These are phyloP conservation scores for Pristiophorus japonicus DNA, from an alignment of 2,113 vertebrate genomes.

Conservation along the genomic window DNA sequence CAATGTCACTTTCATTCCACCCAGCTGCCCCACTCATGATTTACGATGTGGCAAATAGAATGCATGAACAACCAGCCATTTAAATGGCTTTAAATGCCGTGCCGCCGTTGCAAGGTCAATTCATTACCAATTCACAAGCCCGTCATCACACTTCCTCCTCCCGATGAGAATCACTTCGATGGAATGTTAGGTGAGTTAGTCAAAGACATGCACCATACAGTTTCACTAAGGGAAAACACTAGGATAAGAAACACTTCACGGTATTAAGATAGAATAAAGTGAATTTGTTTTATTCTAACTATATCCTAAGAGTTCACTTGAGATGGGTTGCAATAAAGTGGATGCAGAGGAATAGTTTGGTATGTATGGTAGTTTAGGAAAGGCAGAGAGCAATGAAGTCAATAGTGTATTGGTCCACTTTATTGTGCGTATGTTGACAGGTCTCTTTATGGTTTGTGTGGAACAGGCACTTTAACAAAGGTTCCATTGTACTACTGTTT, in stretches of 20 bases:
- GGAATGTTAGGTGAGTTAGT: neutral
- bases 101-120: no score
- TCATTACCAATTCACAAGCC: neutral
- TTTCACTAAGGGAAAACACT: neutral
- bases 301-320: neutral
- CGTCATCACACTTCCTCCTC: neutral
- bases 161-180: neutral
- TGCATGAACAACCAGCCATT: neutral
- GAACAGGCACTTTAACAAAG: neutral
- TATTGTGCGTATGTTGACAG: neutral
- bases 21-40: neutral
- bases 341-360: no score
- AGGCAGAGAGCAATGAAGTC: no score
- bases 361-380: no score
- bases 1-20: neutral
- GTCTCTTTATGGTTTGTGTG: neutral
- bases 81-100: neutral
- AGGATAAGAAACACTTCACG: neutral
- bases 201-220: neutral
- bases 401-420: neutral
- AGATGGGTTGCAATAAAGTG: no score
- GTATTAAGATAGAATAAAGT: neutral
- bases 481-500: neutral
- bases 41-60: neutral
- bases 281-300: neutral